Percentiles rank a stretch among this genome's conserved stretches.
These are phyloP conservation scores for Iphiclides podalirius DNA, from an alignment of 2,888 invertebrate species.

Conservation along the genomic window DNA sequence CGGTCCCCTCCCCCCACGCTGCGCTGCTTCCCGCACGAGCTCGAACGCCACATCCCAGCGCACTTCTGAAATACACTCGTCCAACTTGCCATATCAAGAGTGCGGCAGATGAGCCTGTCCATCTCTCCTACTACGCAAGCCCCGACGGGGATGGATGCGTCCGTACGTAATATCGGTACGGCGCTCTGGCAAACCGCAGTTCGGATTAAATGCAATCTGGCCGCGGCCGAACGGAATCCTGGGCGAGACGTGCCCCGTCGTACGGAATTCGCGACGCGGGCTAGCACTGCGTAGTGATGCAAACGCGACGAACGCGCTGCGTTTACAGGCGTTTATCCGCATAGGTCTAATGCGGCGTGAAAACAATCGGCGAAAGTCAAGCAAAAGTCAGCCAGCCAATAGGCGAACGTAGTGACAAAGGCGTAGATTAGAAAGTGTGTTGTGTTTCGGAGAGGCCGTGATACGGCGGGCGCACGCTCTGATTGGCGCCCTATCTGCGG, in stretches of 20 bases:
- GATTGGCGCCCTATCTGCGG: constrained; percentile 74
- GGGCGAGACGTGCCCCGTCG: constrained; percentile 4
- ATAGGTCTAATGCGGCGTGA: constrained; percentile 72
- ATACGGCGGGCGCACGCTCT: constrained; percentile 73
- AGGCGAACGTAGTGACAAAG: constrained; percentile 72
- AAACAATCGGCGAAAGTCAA: constrained; percentile 80
- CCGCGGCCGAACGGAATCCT: constrained; percentile 12
- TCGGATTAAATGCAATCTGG: constrained; percentile 39
- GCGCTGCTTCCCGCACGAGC: constrained; percentile 38
- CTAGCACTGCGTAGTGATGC: constrained; percentile 42
- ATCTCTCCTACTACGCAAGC: constrained; percentile 69
- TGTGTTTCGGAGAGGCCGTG: constrained; percentile 71
- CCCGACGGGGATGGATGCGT: constrained; percentile 31
- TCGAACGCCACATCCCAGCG: constrained; percentile 45
- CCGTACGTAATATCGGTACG: constrained; percentile 53
- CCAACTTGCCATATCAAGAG: constrained; percentile 70
- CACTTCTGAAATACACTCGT: constrained; percentile 71
- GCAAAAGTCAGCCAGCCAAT: constrained; percentile 70
- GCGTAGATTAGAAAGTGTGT: constrained; percentile 78
- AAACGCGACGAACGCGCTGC: constrained; percentile 43
- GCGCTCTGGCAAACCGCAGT: constrained; percentile 61
- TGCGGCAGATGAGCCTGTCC: constrained; percentile 60
- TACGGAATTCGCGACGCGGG: too few species aligned
- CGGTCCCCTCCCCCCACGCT: constrained; percentile 55
- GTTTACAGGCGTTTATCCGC: constrained; percentile 54